phyloP scores from a whole-genome alignment of 1,140 invertebrate species.

The Aphaenogaster ashmeadi region DNA sequence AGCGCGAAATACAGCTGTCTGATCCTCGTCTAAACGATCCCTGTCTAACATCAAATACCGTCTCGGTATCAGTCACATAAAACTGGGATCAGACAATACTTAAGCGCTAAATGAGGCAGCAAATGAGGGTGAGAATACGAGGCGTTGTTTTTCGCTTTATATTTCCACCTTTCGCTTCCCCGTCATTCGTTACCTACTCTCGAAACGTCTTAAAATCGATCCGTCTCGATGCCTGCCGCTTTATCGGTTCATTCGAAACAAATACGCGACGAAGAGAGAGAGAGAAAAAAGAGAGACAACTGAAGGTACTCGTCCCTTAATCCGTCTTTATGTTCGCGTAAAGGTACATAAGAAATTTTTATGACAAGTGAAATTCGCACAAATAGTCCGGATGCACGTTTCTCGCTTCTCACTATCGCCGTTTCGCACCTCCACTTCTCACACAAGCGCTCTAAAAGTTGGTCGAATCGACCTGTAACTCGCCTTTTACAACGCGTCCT shows the following conservation, averaged over 20 bases:
- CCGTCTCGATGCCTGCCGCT: neutral
- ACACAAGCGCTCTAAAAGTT: conserved; percentile 6
- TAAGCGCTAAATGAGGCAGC: neutral
- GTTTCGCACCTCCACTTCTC: conserved; percentile 6
- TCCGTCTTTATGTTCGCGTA: conserved; percentile 66
- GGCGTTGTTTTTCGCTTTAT: conserved; percentile 10
- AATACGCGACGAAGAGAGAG: neutral
- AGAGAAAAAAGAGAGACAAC: neutral
- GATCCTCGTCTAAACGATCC: neutral
- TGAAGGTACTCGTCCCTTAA: conserved; percentile 51
- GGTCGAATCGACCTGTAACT: neutral
- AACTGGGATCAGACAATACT: neutral
- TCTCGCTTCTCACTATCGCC: neutral
- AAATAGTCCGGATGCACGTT: conserved; percentile 21
- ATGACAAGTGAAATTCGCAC: conserved; percentile 67
- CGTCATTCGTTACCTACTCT: conserved; percentile 21
- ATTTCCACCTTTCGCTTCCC: neutral
- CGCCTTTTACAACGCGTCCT: neutral
- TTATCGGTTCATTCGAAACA: conserved; percentile 29
- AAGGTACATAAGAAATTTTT: conserved; percentile 70
- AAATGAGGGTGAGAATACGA: conserved; percentile 27
- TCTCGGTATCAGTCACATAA: conserved; percentile 8
- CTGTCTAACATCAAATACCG: neutral
- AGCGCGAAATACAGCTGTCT: neutral
- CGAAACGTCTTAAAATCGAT: conserved; percentile 37